phyloP scores from a whole-genome alignment of 2,888 invertebrate genomes.

The Drosophila paramelanica region DNA sequence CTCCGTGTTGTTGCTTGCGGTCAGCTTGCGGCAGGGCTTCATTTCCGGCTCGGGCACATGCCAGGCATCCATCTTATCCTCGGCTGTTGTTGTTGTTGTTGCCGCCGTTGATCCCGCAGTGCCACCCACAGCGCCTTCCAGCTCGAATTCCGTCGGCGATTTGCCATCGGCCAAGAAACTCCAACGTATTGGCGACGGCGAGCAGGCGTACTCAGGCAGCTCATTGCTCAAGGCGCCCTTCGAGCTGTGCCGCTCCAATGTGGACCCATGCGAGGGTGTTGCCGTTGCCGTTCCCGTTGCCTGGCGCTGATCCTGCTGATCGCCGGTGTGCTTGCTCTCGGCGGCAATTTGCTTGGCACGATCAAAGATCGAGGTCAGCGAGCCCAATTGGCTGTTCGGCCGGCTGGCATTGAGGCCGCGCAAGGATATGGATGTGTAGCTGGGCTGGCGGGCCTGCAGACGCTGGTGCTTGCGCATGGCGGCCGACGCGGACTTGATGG shows the following conservation, averaged over 20 bases:
- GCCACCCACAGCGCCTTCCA: constrained; percentile 69
- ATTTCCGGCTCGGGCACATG: constrained; percentile 60
- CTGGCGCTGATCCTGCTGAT: constrained; percentile 26
- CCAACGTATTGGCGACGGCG: constrained; percentile 85
- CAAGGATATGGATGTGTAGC: constrained; percentile 84
- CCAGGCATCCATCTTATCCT: constrained; percentile 73
- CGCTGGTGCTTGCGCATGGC: constrained; percentile 81
- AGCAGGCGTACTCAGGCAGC: constrained; percentile 84
- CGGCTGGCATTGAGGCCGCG: constrained; percentile 83
- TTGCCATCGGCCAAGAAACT: constrained; percentile 84
- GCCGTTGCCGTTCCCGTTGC: constrained; percentile 7
- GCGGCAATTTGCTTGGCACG: constrained; percentile 77
- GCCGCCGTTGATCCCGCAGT: constrained; percentile 18
- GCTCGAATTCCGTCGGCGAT: constrained; percentile 77
- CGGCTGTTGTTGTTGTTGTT: constrained; percentile 7
- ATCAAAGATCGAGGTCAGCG: constrained; percentile 84
- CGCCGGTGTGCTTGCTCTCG: constrained; percentile 36
- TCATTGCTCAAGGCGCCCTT: constrained; percentile 83
- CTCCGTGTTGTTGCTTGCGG: constrained; percentile 45
- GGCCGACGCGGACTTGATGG: constrained; percentile 83
- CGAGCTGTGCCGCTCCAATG: constrained; percentile 83
- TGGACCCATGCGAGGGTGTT: constrained; percentile 71
- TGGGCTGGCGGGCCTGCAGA: constrained; percentile 82
- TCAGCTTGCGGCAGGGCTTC: constrained; percentile 69
- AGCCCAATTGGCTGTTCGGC: constrained; percentile 82